These are phyloP conservation scores for Brachyalestes nurse DNA, from an alignment of 2,797 vertebrate species.

Conservation along the genomic window DNA sequence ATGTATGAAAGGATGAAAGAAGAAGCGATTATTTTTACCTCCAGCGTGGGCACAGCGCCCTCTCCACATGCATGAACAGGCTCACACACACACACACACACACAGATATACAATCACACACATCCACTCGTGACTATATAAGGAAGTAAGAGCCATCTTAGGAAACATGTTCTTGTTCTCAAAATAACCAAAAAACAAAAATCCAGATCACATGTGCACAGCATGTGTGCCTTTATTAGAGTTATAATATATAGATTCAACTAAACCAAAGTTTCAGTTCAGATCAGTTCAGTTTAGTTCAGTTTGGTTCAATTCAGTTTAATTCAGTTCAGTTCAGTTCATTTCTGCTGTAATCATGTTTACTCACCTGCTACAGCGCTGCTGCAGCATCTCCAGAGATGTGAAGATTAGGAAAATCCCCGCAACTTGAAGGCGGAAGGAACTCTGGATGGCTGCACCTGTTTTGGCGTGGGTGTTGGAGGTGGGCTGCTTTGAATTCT, in stretches of 20 bases:
- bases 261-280: background rate
- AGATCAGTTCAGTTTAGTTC: background rate
- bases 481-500: background rate
- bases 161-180: conserved; percentile 33
- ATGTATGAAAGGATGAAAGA: conserved; percentile 80
- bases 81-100: conserved; percentile 8
- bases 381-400: background rate
- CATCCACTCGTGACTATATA: conserved; percentile 7
- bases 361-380: no score
- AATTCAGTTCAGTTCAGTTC: background rate
- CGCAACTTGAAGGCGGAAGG: background rate
- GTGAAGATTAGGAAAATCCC: background rate
- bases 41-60: conserved; percentile 67
- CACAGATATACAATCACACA: conserved; percentile 30
- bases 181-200: background rate
- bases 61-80: conserved; percentile 38
- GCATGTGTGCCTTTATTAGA: background rate
- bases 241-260: background rate
- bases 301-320: background rate
- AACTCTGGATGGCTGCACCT: background rate
- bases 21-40: conserved; percentile 81
- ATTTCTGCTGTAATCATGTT: background rate
- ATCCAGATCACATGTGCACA: background rate
- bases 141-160: conserved; percentile 59
- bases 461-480: background rate